Evolutionary conservation across 2,797 vertebrate species (phyloP).

Genomic region (Fringilla coelebs): DNA sequence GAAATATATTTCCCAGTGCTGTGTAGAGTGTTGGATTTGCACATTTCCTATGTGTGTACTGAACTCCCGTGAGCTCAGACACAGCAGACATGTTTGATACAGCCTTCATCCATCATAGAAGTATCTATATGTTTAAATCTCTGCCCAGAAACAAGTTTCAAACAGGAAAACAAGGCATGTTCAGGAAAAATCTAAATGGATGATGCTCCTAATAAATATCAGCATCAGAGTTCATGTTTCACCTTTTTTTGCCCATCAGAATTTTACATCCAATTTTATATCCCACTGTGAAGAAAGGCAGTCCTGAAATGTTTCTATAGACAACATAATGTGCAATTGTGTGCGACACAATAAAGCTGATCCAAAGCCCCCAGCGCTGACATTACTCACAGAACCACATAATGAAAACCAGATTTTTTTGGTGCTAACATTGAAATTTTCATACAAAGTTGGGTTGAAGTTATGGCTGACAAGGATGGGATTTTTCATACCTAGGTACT

Average conservation of each 20-base stretch:
- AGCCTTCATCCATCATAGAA: not conserved
- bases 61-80: not conserved
- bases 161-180: not conserved
- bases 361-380: not conserved
- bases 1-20: not conserved
- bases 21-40: not conserved
- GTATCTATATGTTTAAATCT: not conserved
- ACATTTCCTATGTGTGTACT: not conserved
- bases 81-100: not conserved
- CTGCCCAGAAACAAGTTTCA: not conserved
- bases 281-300: not conserved
- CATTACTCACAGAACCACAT: not conserved
- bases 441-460: not conserved
- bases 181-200: not conserved
- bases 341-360: not conserved
- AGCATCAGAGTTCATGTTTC: not conserved
- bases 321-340: not conserved
- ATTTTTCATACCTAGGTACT: not conserved
- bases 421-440: not conserved
- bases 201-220: not conserved
- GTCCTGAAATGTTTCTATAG: not conserved
- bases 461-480: not conserved
- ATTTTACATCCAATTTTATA: not conserved
- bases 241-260: not conserved
- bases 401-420: not conserved